These are phyloP conservation scores for Oncopodura yosiiana DNA, from an alignment of 1,140 invertebrate species.

Conservation along the genomic window DNA sequence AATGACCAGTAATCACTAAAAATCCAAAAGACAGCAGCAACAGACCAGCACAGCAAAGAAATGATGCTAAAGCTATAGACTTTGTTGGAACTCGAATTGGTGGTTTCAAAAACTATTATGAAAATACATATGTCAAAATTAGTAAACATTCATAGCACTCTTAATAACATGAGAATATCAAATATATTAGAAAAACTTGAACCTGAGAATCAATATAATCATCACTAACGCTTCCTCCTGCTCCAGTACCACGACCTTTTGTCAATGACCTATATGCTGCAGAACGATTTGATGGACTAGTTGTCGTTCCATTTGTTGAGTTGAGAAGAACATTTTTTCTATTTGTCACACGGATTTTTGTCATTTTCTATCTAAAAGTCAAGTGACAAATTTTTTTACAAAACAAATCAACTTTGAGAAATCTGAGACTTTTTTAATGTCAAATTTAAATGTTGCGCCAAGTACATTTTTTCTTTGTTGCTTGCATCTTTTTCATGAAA, in stretches of 20 bases:
- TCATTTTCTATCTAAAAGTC: constrained; percentile 1
- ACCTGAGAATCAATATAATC: constrained; percentile 32
- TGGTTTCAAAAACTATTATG: constrained; percentile 49
- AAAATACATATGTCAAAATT: constrained; percentile 20
- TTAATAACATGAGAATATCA: not conserved
- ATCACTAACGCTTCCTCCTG: constrained; percentile 9
- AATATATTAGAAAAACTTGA: not conserved
- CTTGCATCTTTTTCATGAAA: no score
- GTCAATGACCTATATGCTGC: not conserved
- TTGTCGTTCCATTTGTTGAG: no score
- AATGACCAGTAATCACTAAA: constrained; percentile 64
- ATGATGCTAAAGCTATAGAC: constrained; percentile 61
- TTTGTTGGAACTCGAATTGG: constrained; percentile 65
- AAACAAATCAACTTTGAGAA: no score
- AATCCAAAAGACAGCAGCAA: constrained; percentile 49
- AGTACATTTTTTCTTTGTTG: no score
- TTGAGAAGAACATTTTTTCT: not conserved
- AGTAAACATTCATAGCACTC: not conserved
- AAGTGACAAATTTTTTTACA: not conserved
- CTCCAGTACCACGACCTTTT: not conserved
- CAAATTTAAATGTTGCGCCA: no score
- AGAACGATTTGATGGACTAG: no score
- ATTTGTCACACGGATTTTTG: constrained; percentile 11
- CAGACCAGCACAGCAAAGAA: constrained; percentile 63
- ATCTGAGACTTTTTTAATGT: no score